phyloP scores from a whole-genome alignment of 2,113 vertebrate species.

The Eclectus roratus region DNA sequence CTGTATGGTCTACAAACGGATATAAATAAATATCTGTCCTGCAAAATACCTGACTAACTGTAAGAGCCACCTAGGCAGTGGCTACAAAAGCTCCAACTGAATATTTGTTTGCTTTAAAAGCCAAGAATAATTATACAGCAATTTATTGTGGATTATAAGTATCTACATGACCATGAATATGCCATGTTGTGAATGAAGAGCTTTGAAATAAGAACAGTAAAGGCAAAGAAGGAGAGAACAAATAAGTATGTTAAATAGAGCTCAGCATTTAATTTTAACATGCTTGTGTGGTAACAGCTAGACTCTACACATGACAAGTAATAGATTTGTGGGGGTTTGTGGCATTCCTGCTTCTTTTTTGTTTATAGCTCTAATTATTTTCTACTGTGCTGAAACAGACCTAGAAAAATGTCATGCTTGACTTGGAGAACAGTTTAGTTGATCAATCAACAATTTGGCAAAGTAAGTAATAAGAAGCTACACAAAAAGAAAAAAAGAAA shows the following conservation, averaged over 20 bases:
- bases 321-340: conserved; percentile 32
- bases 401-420: conserved; percentile 9
- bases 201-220: conserved; percentile 14
- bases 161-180: not conserved
- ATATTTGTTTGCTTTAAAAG: conserved; percentile 2
- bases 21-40: not conserved
- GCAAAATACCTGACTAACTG: not conserved
- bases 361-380: conserved; percentile 37
- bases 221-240: conserved; percentile 14
- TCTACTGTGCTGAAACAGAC: conserved; percentile 12
- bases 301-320: conserved; percentile 36
- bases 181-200: not conserved
- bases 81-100: conserved; percentile 17
- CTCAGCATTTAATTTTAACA: conserved; percentile 46
- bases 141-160: not conserved
- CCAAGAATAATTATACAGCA: not conserved
- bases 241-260: conserved; percentile 20
- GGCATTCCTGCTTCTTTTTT: conserved; percentile 13
- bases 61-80: not conserved
- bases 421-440: not conserved
- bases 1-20: not conserved
- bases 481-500: conserved; percentile 14
- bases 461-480: conserved; percentile 11
- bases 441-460: not conserved
- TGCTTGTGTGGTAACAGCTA: conserved; percentile 17